These are phyloP conservation scores for Epistrophe grossulariae DNA, from an alignment of 2,888 invertebrate species.

Conservation along the genomic window DNA sequence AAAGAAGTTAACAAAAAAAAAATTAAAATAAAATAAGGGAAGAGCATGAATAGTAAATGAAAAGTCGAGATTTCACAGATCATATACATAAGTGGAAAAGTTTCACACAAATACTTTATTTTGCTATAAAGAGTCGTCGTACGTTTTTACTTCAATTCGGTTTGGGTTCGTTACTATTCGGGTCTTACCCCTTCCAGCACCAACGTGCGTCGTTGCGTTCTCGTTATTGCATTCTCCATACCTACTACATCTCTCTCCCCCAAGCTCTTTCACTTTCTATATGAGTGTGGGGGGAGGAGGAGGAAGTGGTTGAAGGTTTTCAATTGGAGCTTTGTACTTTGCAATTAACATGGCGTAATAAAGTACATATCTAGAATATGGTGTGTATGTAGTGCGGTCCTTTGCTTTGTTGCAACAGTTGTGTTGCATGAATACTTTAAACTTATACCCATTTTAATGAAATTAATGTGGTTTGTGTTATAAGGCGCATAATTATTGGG, in stretches of 20 bases:
- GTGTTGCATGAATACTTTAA: slow-evolving; percentile 55
- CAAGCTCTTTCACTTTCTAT: not conserved
- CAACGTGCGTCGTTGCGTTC: not conserved
- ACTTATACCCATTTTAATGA: slow-evolving; percentile 56
- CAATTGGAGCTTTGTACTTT: slow-evolving; percentile 71
- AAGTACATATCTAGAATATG: slow-evolving; percentile 59
- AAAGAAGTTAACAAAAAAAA: not conserved
- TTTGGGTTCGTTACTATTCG: not conserved
- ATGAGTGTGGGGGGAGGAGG: not conserved
- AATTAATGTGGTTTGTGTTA: slow-evolving; percentile 53
- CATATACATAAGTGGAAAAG: slow-evolving; percentile 70
- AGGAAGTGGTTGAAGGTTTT: slow-evolving; percentile 12
- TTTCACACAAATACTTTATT: slow-evolving; percentile 60
- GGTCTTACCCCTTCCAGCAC: not conserved
- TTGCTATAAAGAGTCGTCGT: slow-evolving; percentile 22
- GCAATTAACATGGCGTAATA: slow-evolving; percentile 70
- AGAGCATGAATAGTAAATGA: slow-evolving; percentile 66
- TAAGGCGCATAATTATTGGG: slow-evolving; percentile 44
- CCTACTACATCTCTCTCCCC: not conserved
- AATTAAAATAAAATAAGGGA: slow-evolving; percentile 30
- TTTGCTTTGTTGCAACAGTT: slow-evolving; percentile 65
- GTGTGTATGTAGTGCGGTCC: slow-evolving; percentile 48
- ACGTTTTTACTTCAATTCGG: slow-evolving; percentile 10
- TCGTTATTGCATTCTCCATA: slow-evolving; percentile 6
- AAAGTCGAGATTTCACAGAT: slow-evolving; percentile 71